Base-by-base conservation (phyloP, 2,113 vertebrate genomes). In the Rhinolophus ferrumequinum region DNA sequence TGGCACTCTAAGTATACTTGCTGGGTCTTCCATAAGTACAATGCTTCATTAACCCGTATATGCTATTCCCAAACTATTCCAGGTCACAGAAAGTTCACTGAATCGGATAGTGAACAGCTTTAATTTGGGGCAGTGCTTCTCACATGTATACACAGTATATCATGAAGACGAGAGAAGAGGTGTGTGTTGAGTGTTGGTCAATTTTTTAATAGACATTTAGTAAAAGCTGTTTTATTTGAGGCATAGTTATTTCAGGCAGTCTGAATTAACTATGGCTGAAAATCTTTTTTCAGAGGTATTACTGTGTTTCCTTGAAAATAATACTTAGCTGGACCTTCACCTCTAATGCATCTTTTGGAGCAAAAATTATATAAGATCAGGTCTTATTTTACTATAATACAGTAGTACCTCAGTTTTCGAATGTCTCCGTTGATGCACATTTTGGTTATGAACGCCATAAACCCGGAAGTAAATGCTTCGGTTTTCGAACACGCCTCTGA, bases 181-280 rank as follows among this genome's bases (percentile, higher is more conserved):
- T 18, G 2, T 85, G 26, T 80, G 6, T 90, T 90, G 64, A 93
- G 41, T 87, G 56, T 75, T 90, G 60, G 54, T 66, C 30, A 70
- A 11, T 88, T 95, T 90, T 93, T 94, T 94, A 93, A 95, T 85
- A 95, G 56, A 67, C 6, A 28, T 73, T 81, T 89, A 90, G 90
- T 95, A 97, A 95, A 86, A 60, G 41, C 58, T 93, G 56, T 89
- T 82, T 91, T 91, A 81, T 96, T 96, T 94, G 79, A 96, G 67
- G 54, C 84, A 90, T 73, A 15, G 41, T 85, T 97, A 91, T 95
- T 95, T 93, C 41, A 96, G 83, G 67, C 62, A 86, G 60, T 73
- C 60, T 92, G 26, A 89, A 90, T 90, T 82, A 91, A 95, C 47
- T 77, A n/a, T 73, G 50, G 82, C 67, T 95, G 41, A 73, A 96